Evolutionary conservation across 2,113 vertebrate genomes (phyloP).

Genomic region (Ophthalmolycus amberensis): DNA sequence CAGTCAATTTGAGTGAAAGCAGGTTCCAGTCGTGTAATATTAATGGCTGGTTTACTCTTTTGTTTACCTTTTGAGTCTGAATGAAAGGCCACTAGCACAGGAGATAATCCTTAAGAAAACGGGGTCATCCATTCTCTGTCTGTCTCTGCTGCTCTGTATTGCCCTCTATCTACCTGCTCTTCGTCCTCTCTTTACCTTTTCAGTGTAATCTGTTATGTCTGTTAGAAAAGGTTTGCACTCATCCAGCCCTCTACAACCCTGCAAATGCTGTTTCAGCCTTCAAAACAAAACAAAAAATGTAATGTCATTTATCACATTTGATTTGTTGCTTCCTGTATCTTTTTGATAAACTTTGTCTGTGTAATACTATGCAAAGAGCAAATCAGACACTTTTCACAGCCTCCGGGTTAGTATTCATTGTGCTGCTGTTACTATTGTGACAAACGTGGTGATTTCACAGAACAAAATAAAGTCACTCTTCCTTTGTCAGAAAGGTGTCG

Average conservation of each 20-base stretch:
- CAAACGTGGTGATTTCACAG: conserved; percentile 39
- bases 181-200: conserved; percentile 1
- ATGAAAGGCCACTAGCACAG: conserved; percentile 40
- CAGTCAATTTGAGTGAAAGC: not conserved
- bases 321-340: conserved; percentile 4
- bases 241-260: not conserved
- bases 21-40: not conserved
- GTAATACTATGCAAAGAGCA: conserved; percentile 7
- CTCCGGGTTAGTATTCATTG: conserved; percentile 7
- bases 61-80: conserved; percentile 32
- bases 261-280: not conserved
- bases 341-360: conserved; percentile 36
- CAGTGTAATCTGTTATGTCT: conserved; percentile 1
- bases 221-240: conserved; percentile 16
- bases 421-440: conserved; percentile 54
- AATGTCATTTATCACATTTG: conserved; percentile 11
- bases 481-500: conserved; percentile 44
- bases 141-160: not conserved
- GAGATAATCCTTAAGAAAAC: conserved; percentile 30
- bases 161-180: conserved; percentile 14
- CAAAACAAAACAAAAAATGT: not conserved
- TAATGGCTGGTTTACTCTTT: not conserved
- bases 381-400: conserved; percentile 33
- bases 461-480: conserved; percentile 44
- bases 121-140: conserved; percentile 14